Conservation (phyloP, 1,140 invertebrate species). For the Cotesia glomerata region DNA sequence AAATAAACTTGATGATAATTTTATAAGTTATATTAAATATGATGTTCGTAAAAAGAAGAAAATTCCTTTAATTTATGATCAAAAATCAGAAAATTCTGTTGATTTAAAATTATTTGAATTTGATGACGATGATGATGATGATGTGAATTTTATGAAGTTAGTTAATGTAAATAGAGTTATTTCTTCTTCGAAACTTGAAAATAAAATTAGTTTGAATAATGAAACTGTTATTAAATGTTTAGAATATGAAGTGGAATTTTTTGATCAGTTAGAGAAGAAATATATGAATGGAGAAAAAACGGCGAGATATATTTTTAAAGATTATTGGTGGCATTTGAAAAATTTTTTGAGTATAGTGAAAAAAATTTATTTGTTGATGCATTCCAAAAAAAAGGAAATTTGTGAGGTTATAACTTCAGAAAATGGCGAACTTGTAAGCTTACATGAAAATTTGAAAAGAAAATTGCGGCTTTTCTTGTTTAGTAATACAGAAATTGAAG, state of each 20-base stretch:
- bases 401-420: not conserved
- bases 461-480: no score
- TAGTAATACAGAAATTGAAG: no score
- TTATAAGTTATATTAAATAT: not conserved
- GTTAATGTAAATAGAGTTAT: no score
- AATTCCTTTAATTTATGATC: no score
- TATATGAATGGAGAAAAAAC: slow-evolving; percentile 34
- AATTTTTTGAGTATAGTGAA: slow-evolving; percentile 50
- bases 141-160: no score
- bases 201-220: slow-evolving; percentile 33
- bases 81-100: no score
- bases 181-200: not conserved
- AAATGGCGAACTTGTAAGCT: no score
- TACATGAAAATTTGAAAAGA: no score
- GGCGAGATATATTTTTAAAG: slow-evolving; percentile 35
- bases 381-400: slow-evolving; percentile 48
- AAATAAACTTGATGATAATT: slow-evolving; percentile 58
- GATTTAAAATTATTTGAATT: no score
- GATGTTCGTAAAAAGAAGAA: not conserved
- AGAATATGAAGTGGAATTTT: slow-evolving; percentile 47
- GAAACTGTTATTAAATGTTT: slow-evolving; percentile 50
- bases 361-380: slow-evolving; percentile 48
- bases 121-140: no score
- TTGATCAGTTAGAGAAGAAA: slow-evolving; percentile 32
- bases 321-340: slow-evolving; percentile 43